Evolutionary conservation across 2,113 vertebrate species (phyloP).

Genomic region (Hippocampus guttulatus): DNA sequence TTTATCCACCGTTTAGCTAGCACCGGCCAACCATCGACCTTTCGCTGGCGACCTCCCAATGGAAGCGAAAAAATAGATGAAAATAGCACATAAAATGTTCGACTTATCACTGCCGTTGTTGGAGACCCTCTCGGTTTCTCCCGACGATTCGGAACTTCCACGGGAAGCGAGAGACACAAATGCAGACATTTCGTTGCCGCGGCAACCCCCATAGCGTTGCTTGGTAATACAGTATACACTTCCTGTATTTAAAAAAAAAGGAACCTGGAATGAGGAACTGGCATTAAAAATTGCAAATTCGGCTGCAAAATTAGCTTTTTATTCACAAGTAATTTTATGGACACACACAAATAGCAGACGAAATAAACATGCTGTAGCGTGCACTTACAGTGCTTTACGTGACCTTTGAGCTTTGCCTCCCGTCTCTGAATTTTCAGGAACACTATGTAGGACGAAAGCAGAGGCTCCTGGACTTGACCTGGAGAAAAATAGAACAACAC

Average conservation of each 20-base stretch:
- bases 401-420: constrained; percentile 6
- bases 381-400: not conserved
- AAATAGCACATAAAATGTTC: not conserved
- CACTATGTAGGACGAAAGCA: not conserved
- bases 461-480: not conserved
- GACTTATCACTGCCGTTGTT: too few species aligned
- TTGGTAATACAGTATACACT: constrained; percentile 28
- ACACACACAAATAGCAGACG: not conserved
- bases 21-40: not conserved
- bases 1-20: not conserved
- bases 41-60: not conserved
- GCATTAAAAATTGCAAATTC: not conserved
- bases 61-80: not conserved
- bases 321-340: not conserved
- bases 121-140: not conserved
- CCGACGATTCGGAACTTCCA: not conserved
- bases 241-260: constrained; percentile 45
- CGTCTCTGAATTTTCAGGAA: not conserved
- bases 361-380: not conserved
- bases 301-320: not conserved
- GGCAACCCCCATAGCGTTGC: constrained; percentile 32
- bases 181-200: constrained; percentile 21
- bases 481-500: not conserved
- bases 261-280: constrained; percentile 20
- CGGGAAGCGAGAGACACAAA: constrained; percentile 9